Conservation (phyloP, 2,797 vertebrate genomes). For the Alectoris magna region DNA sequence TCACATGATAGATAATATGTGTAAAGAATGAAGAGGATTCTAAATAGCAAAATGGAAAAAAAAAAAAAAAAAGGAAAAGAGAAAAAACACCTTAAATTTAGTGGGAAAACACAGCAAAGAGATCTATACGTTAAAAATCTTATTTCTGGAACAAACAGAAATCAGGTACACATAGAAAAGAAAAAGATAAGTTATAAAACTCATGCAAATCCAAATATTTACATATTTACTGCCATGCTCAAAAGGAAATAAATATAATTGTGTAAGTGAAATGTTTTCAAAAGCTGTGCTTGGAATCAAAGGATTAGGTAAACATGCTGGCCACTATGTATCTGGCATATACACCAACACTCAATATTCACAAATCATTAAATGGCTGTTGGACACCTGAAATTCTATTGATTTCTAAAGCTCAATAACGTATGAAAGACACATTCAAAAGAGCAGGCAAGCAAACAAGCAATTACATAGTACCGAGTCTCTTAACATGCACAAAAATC, state of each 20-base stretch:
- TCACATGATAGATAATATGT: neutral
- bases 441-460: neutral
- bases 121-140: neutral
- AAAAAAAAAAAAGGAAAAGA: neutral
- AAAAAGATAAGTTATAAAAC: conserved; percentile 35
- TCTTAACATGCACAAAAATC: neutral
- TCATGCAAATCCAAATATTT: neutral
- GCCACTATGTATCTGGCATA: neutral
- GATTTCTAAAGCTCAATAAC: conserved; percentile 10
- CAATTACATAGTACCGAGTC: neutral
- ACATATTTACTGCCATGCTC: neutral
- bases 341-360: neutral
- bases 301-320: conserved; percentile 26
- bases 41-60: neutral
- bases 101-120: neutral
- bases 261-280: neutral
- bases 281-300: conserved; percentile 27
- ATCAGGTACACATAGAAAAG: neutral
- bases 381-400: conserved; percentile 30
- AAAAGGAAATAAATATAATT: conserved; percentile 51
- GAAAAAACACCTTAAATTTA: neutral
- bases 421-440: conserved; percentile 18
- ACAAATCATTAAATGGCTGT: neutral
- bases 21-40: neutral
- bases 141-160: neutral